Evolutionary conservation across 2,888 invertebrate genomes (phyloP).

Genomic region (Pheosia tremula): DNA sequence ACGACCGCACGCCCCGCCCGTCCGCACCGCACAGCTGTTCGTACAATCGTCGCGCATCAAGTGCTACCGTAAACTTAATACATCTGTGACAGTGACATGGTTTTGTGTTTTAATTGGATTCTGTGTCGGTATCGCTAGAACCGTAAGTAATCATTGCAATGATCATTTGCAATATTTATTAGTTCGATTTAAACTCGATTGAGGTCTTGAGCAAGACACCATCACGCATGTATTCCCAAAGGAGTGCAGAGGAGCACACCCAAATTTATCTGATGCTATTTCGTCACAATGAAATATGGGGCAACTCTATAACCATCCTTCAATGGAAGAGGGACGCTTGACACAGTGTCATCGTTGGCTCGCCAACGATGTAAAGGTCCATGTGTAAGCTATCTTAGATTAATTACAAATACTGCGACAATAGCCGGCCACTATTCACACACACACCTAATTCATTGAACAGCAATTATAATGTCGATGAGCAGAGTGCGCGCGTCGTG

Average conservation of each 20-base stretch:
- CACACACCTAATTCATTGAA: constrained; percentile 68
- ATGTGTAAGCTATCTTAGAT: too few species aligned
- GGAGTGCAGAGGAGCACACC: too few species aligned
- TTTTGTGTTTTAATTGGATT: constrained; percentile 79
- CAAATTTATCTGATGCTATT: too few species aligned
- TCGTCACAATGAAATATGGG: too few species aligned
- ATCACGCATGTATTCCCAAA: constrained; percentile 15
- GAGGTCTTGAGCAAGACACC: constrained; percentile 37
- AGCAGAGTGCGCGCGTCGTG: constrained; percentile 66
- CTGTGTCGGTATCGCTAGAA: constrained; percentile 66
- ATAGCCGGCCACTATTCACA: constrained; percentile 61
- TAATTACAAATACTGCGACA: constrained; percentile 16
- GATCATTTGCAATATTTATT: neutral
- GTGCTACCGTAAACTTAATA: constrained; percentile 54
- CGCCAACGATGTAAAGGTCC: too few species aligned
- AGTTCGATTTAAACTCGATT: constrained; percentile 14
- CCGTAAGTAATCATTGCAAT: constrained; percentile 57
- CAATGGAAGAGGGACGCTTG: too few species aligned
- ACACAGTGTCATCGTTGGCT: too few species aligned
- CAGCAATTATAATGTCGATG: constrained; percentile 62
- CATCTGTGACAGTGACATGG: constrained; percentile 80
- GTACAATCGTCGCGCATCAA: constrained; percentile 51
- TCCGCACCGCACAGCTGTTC: constrained; percentile 39
- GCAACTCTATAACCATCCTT: too few species aligned
- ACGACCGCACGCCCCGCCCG: constrained; percentile 47